Conservation (phyloP, 2,888 invertebrate genomes). For the Hirtodrosophila confusa region DNA sequence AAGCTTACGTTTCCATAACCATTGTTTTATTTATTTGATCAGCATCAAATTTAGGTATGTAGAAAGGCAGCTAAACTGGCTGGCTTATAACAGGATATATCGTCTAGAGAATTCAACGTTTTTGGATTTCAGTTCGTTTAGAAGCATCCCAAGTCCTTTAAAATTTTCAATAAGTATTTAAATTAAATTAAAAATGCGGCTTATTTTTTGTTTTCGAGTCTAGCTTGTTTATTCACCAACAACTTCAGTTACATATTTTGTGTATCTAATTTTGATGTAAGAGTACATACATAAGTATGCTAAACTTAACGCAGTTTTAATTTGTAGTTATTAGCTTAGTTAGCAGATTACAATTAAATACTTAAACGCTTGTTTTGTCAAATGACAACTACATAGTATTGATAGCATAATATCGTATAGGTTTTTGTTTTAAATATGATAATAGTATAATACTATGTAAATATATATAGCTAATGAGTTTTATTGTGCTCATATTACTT, state of each 20-base stretch:
- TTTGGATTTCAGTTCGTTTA: too few species aligned
- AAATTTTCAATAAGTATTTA: too few species aligned
- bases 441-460: too few species aligned
- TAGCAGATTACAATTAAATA: conserved; percentile 24
- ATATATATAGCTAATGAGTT: conserved; percentile 1
- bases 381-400: conserved; percentile 10
- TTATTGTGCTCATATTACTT: conserved; percentile 4
- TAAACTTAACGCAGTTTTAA: conserved; percentile 55
- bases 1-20: conserved; percentile 8
- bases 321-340: conserved; percentile 32
- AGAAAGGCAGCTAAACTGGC: too few species aligned
- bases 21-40: too few species aligned
- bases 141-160: too few species aligned
- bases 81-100: too few species aligned
- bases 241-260: conserved; percentile 74
- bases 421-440: not conserved
- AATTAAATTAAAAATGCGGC: too few species aligned
- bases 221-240: conserved; percentile 79
- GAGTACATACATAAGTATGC: conserved; percentile 30
- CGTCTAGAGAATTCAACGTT: too few species aligned
- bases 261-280: conserved; percentile 44
- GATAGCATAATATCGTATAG: conserved; percentile 13
- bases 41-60: too few species aligned
- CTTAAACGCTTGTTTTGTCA: conserved; percentile 13
- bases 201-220: conserved; percentile 41